These are phyloP conservation scores for Brachyalestes nurse DNA, from an alignment of 2,797 vertebrate genomes.

Conservation along the genomic window DNA sequence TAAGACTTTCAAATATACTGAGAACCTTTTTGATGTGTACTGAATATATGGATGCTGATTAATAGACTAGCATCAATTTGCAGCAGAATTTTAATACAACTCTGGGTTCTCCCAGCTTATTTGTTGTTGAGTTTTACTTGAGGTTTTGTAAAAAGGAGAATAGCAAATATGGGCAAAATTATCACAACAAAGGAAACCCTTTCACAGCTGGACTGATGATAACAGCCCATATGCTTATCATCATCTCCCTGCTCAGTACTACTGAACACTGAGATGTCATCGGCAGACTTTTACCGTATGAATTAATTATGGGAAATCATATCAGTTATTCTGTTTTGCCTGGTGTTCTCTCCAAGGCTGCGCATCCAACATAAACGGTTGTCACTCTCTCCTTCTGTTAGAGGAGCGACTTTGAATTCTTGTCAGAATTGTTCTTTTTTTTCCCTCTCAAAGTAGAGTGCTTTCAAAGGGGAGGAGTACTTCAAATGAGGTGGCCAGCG, in stretches of 20 bases:
- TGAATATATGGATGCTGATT: neutral
- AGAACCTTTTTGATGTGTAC: neutral
- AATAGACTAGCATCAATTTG: neutral
- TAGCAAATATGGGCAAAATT: constrained; percentile 14
- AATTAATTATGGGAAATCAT: constrained; percentile 53
- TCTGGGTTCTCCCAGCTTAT: constrained; percentile 6
- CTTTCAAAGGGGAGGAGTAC: constrained; percentile 44
- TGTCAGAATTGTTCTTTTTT: constrained; percentile 35
- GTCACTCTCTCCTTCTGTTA: constrained; percentile 50
- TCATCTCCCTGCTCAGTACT: constrained; percentile 28
- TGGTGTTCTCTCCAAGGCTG: constrained; percentile 27
- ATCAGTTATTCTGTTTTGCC: constrained; percentile 52
- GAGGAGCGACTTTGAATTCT: constrained; percentile 44
- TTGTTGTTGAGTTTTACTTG: constrained; percentile 3
- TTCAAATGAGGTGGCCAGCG: constrained; percentile 23
- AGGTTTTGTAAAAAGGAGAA: constrained; percentile 15
- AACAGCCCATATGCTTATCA: constrained; percentile 42
- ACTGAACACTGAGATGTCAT: constrained; percentile 37
- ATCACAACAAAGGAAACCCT: constrained; percentile 11
- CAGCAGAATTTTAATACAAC: neutral
- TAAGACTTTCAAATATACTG: neutral
- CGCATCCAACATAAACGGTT: constrained; percentile 33
- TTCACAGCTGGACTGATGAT: constrained; percentile 33
- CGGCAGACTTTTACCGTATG: constrained; percentile 44
- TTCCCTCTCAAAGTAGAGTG: constrained; percentile 21